phyloP scores from a whole-genome alignment of 2,797 vertebrate genomes.

The Gymnocypris eckloni region DNA sequence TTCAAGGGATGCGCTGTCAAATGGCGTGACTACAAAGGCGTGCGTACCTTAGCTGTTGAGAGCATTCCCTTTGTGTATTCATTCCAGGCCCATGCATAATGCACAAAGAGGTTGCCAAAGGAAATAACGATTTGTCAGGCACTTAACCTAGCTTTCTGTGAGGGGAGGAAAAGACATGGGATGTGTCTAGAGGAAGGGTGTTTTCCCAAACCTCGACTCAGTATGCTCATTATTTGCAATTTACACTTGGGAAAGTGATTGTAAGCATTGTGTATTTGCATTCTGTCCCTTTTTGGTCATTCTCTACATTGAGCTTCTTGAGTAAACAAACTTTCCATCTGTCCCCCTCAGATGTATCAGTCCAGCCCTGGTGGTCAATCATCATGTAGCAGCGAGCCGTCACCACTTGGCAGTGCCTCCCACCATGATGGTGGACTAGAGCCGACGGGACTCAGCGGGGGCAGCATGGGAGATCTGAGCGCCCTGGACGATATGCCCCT shows the following conservation, averaged over 20 bases:
- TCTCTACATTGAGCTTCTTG: background rate
- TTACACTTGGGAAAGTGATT: constrained; percentile 64
- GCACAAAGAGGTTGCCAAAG: constrained; percentile 50
- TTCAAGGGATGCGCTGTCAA: constrained; percentile 44
- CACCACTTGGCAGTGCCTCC: constrained; percentile 90
- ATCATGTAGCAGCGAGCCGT: constrained; percentile 91
- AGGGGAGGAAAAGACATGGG: background rate
- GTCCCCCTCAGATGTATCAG: constrained; percentile 86
- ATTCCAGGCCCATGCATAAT: constrained; percentile 52
- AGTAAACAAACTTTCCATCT: background rate
- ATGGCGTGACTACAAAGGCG: constrained; percentile 35
- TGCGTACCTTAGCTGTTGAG: constrained; percentile 39
- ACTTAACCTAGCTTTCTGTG: constrained; percentile 50
- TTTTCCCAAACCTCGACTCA: constrained; percentile 14
- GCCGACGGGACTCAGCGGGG: constrained; percentile 84
- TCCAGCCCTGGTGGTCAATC: constrained; percentile 94
- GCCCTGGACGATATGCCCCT: constrained; percentile 83
- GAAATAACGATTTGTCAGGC: constrained; percentile 56
- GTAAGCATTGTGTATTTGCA: background rate
- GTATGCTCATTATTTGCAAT: constrained; percentile 60
- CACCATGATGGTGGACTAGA: constrained; percentile 94
- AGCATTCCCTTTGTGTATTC: constrained; percentile 53
- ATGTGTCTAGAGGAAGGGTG: constrained; percentile 16
- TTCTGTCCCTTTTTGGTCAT: constrained; percentile 1
- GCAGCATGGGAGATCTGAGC: constrained; percentile 87